Conservation (phyloP, 2,113 vertebrate species). For the Phocoena sinus region DNA sequence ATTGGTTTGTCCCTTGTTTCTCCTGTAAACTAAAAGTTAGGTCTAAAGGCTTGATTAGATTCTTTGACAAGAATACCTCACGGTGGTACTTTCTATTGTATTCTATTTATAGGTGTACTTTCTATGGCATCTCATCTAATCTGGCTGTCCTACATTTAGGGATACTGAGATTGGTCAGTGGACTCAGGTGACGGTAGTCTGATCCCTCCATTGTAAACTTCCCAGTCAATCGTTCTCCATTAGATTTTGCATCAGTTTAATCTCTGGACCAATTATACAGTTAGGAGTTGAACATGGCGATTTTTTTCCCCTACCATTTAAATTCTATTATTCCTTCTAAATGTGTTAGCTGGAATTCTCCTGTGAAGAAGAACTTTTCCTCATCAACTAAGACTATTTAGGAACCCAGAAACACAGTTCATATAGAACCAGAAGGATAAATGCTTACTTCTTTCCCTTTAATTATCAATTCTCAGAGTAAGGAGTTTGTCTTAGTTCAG, state of each 20-base stretch:
- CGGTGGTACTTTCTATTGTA: neutral
- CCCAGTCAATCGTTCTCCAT: neutral
- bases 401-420: neutral
- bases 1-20: neutral
- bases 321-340: neutral
- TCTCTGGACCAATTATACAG: neutral
- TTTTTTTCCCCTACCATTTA: neutral
- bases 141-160: neutral
- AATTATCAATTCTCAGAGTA: neutral
- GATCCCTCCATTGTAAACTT: neutral
- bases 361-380: neutral
- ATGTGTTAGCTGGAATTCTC: neutral
- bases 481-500: neutral
- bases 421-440: neutral
- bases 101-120: neutral
- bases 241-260: neutral
- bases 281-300: neutral
- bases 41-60: neutral
- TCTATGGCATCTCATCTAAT: neutral
- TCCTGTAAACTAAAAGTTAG: neutral
- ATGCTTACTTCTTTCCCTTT: neutral
- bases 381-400: neutral
- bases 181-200: neutral
- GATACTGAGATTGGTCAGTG: neutral
- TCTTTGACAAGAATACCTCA: neutral